Conservation (phyloP, 2,888 invertebrate genomes). For the Esperia sulphurella region DNA sequence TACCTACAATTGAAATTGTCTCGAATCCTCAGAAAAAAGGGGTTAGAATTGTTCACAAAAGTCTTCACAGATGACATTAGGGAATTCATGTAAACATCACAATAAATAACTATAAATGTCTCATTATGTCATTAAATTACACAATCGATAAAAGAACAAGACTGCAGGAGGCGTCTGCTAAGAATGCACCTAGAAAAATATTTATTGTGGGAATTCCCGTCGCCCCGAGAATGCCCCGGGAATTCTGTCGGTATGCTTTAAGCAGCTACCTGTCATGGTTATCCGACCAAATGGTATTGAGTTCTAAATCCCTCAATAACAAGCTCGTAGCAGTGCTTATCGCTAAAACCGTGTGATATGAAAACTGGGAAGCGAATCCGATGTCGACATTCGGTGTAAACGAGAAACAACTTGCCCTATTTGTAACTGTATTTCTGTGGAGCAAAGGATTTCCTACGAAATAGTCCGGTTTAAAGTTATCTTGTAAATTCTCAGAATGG, state of each 20-base stretch:
- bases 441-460: background rate
- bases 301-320: slow-evolving; percentile 27
- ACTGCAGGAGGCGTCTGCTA: slow-evolving; percentile 24
- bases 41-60: too few species aligned
- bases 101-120: slow-evolving; percentile 9
- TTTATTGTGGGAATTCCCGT: slow-evolving; percentile 45
- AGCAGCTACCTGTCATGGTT: slow-evolving; percentile 37
- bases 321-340: slow-evolving; percentile 21
- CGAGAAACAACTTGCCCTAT: slow-evolving; percentile 22
- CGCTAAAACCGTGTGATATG: slow-evolving; percentile 22
- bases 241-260: slow-evolving; percentile 34
- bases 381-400: slow-evolving; percentile 15
- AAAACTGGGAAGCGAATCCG: slow-evolving; percentile 18
- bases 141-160: slow-evolving; percentile 20
- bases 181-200: slow-evolving; percentile 45
- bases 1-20: too few species aligned
- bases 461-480: background rate
- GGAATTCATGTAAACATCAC: slow-evolving; percentile 9
- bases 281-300: slow-evolving; percentile 32
- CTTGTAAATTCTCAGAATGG: background rate
- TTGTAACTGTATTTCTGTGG: slow-evolving; percentile 15
- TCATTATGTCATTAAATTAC: slow-evolving; percentile 14
- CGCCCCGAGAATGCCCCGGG: slow-evolving; percentile 38
- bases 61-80: too few species aligned
- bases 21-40: too few species aligned